Base-by-base conservation (phyloP, 1,140 invertebrate species). In the Cydia strobilella region DNA sequence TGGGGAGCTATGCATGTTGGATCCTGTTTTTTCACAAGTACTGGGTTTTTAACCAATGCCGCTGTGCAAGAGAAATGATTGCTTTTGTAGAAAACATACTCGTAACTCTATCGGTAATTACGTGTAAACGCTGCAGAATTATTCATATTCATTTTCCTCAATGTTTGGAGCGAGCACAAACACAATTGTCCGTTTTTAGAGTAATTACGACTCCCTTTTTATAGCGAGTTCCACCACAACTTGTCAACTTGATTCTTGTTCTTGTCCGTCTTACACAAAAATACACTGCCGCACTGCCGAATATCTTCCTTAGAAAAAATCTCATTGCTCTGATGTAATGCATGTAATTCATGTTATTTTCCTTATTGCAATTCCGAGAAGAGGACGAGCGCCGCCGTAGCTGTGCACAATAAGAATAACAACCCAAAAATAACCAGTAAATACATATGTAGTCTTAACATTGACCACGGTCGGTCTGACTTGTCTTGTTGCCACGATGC, bases 1-100 rank as follows among this genome's bases (percentile, higher is more conserved):
- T 80, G 77, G 6, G 65, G 6, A 66, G 65, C 15, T 18, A 18
- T 9, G 31, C 65, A 39, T 18, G 65, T 69, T 39, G 27, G 65
- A 10, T n/a, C 65, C 3, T 69, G 65, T 69, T 69, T 39, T 62
- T 66, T 27, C 63, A 66, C 25, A 65, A 63, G 23, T 4, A 12
- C 62, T 23, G 62, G 62, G 62, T 63, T 27, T 63, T 63, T 63
- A 31, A 31, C 31, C 6, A 31, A 31, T n/a, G n/a, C 31, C 5
- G 35, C 51, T 54, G 51, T 18, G 51, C 42, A 45, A 45, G 42
- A 45, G 42, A 45, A 54, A 54, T 20, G 0, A 18, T n/a, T 18
- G 51, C n/a, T 54, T 54, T n/a, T n/a, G 12, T 54, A n/a, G 35
- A 9, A 39, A 39, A 1, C 1, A 9, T 39, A n/a, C n/a, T n/a